Conservation (phyloP, 2,888 invertebrate species). For the Lasiommata megera region DNA sequence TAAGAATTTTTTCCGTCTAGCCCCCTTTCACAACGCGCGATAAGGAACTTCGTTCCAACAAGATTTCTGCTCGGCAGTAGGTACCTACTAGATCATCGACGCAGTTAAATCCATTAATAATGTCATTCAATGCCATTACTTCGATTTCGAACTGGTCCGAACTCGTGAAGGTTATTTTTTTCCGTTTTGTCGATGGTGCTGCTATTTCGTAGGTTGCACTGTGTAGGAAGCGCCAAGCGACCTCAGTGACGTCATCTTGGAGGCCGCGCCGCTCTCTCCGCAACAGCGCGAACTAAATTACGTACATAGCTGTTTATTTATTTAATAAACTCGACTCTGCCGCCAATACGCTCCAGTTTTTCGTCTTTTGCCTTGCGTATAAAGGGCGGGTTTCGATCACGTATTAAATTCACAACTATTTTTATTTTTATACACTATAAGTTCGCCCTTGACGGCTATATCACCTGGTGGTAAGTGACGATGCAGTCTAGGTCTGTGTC, state of each 20-base stretch:
- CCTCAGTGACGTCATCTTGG: constrained; percentile 63
- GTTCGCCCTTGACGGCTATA: too few species aligned
- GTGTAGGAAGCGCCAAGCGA: constrained; percentile 58
- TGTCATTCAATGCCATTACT: background rate
- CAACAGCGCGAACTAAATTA: constrained; percentile 24
- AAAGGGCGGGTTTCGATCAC: constrained; percentile 1
- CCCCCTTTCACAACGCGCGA: too few species aligned
- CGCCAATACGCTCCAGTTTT: constrained; percentile 32
- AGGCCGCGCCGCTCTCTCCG: constrained; percentile 61
- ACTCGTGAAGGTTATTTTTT: constrained; percentile 20
- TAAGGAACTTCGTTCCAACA: too few species aligned
- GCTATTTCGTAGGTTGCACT: constrained; percentile 18
- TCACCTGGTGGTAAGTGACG: too few species aligned
- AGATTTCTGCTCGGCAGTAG: too few species aligned
- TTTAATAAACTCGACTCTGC: constrained; percentile 23
- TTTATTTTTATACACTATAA: too few species aligned
- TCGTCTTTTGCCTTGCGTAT: constrained; percentile 22
- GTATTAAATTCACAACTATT: too few species aligned
- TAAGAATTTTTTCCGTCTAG: background rate
- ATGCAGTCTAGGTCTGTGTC: too few species aligned
- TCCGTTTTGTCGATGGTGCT: constrained; percentile 21
- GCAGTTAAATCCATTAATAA: background rate
- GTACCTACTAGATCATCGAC: too few species aligned
- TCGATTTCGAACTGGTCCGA: background rate
- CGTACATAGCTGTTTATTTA: constrained; percentile 28